Evolutionary conservation across 2,888 invertebrate genomes (phyloP), one percentile per base, ranked within the genome.

Genomic region (Epirrhoe alternata): DNA sequence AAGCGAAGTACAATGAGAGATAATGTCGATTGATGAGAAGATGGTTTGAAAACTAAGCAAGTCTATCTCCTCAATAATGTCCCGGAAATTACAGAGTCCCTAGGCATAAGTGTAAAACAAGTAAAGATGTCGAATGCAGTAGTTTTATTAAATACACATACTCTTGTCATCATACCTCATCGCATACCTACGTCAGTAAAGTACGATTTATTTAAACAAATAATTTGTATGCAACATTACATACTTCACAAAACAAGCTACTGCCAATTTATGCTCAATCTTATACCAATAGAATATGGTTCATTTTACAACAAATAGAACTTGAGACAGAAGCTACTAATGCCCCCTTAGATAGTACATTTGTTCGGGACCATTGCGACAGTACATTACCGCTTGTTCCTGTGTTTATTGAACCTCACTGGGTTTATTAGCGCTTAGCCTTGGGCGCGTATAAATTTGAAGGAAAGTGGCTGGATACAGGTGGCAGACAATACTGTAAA

Each of bases 351-450:
- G 58, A 53, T 77, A 78, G 73, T 75, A 77, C 73, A 81, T 73
- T 78, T 79, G 72, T 76, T 74, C 66, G 80, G 83, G 85, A 78
- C 71, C 49, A 55, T 68, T 65, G 68, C 52, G 69, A 70, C 66
- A 64, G 69, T 69, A 65, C 72, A 70, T 75, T 64, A 64, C 71
- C 69, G 66, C 68, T 73, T 70, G 64, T 64, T 64, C 54, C 61
- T 54, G 50, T 66, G 59, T 69, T 67, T 67, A 67, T 63, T 67
- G 67, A 60, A 56, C 63, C 67, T 42, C 55, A 56, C 54, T 51
- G 62, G 59, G 59, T 66, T 63, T 63, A 63, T 63, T 63, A 56
- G 55, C 59, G 38, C 60, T 67, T 63, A 67, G 67, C 51, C 58
- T 61, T 51, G 45, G 62, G 59, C 50, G 50, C 38, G 61, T 49